Base-by-base conservation (phyloP, 2,113 vertebrate genomes). In the Procapra przewalskii region DNA sequence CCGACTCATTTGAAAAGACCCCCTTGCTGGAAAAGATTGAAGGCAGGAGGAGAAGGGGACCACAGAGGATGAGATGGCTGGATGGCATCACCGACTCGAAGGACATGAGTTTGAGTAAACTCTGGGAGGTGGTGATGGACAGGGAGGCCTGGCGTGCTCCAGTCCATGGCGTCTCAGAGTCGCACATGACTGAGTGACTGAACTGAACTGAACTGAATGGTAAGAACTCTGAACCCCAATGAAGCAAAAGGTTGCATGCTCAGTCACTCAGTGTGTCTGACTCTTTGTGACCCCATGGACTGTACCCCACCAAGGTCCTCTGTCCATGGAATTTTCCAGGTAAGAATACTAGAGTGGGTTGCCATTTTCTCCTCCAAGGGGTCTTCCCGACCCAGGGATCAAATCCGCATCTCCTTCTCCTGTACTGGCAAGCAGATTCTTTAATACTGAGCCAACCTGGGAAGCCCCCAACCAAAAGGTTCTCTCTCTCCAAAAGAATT, bases 171-270 rank as follows among this genome's bases (percentile, higher is more conserved):
- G n/a, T 71, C 19, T 1, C 9, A 71, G 19, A 71, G 64, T 12
- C 0, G 0, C n/a, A 71, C 67, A 40, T 1, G 2, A 36, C 2
- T 71, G n/a, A 36, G n/a, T 0, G 0, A 40, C 19, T 71, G 5
- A 36, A 40, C 33, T 36, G 64, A 64, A 64, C 7, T 64, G 31
- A 67, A 19, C 64, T 21, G 64, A 71, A 71, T 0, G 33, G 9
- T 40, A 6, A 43, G 71, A 23, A 75, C 21, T 43, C 36, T 75
- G 36, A 75, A 43, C 36, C 36, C 36, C 36, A 43, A 3, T 7
- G 19, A 75, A 75, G 71, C 71, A 3, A 75, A 71, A 43, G 21
- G 71, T 43, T 75, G 11, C 36, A 43, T 75, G 23, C 36, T n/a
- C 3, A 75, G 21, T 43, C 23, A 36, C 67, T 23, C 33, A 36